phyloP scores from a whole-genome alignment of 1,140 invertebrate genomes.

The Polypedilum vanderplanki region DNA sequence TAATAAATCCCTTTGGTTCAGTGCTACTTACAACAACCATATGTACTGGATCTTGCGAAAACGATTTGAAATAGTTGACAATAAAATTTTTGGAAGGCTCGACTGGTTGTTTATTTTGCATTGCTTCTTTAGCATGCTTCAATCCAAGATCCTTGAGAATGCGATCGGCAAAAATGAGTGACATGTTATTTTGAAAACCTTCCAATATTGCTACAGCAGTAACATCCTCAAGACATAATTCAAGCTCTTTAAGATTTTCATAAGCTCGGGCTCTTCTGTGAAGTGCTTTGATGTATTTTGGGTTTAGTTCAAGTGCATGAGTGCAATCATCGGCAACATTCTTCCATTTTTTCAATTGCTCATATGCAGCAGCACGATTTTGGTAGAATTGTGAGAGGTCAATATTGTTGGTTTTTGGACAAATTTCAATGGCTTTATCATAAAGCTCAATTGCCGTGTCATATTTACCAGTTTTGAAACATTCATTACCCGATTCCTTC shows the following conservation, averaged over 20 bases:
- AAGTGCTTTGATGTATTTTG: conserved; percentile 84
- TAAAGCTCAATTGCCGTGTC: conserved; percentile 83
- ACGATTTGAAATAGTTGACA: conserved; percentile 77
- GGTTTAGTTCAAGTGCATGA: conserved; percentile 76
- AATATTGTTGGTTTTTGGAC: conserved; percentile 62
- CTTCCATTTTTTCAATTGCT: conserved; percentile 81
- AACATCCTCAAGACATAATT: conserved; percentile 80
- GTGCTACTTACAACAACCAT: conserved; percentile 42
- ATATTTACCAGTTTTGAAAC: conserved; percentile 79
- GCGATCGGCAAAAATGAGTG: conserved; percentile 73
- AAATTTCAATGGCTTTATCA: conserved; percentile 79
- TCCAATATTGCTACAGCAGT: conserved; percentile 87
- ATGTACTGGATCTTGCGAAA: conserved; percentile 69
- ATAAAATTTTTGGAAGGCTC: conserved; percentile 80
- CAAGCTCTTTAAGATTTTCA: conserved; percentile 69
- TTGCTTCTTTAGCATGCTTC: conserved; percentile 61
- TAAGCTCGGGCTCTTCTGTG: conserved; percentile 73
- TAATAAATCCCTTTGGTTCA: conserved; percentile 51
- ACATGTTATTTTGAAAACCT: conserved; percentile 71
- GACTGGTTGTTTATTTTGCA: conserved; percentile 58
- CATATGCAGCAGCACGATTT: conserved; percentile 90
- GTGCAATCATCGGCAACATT: conserved; percentile 81
- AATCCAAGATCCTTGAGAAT: conserved; percentile 69
- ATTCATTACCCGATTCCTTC: conserved; percentile 82
- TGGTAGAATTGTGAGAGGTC: conserved; percentile 89